These are phyloP conservation scores for Onchidella celtica DNA, from an alignment of 2,888 invertebrate species.

Conservation along the genomic window DNA sequence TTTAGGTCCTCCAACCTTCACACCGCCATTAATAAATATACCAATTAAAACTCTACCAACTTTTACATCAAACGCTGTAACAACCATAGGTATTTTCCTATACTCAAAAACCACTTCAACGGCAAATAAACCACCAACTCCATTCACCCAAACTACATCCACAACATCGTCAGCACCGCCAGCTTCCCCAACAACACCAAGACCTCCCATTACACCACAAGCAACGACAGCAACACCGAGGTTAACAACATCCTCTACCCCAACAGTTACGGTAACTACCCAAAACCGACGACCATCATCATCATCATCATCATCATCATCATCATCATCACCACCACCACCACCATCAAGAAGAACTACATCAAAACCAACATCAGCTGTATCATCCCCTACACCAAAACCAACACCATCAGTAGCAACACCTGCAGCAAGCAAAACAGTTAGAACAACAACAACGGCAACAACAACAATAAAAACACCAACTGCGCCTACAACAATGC, in stretches of 20 bases:
- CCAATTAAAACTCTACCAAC: background rate
- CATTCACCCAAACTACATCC: background rate
- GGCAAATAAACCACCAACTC: background rate
- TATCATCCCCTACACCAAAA: background rate
- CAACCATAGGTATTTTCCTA: background rate
- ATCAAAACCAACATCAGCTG: background rate
- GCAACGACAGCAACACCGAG: background rate
- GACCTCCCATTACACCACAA: background rate
- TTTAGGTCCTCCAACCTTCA: background rate
- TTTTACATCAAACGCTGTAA: background rate
- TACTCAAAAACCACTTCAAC: background rate
- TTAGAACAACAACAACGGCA: too few species aligned
- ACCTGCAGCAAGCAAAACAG: background rate
- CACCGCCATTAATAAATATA: background rate
- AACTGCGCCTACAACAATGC: too few species aligned
- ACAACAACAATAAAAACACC: background rate
- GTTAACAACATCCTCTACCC: background rate
- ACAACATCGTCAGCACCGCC: constrained; percentile 14
- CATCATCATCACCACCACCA: background rate
- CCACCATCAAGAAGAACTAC: background rate
- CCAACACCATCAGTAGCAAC: background rate
- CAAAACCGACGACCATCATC: background rate
- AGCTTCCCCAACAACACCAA: background rate
- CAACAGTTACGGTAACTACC: background rate
- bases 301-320: background rate